Evolutionary conservation across 2,113 vertebrate species (phyloP).

Genomic region (Thamnaconus septentrionalis): DNA sequence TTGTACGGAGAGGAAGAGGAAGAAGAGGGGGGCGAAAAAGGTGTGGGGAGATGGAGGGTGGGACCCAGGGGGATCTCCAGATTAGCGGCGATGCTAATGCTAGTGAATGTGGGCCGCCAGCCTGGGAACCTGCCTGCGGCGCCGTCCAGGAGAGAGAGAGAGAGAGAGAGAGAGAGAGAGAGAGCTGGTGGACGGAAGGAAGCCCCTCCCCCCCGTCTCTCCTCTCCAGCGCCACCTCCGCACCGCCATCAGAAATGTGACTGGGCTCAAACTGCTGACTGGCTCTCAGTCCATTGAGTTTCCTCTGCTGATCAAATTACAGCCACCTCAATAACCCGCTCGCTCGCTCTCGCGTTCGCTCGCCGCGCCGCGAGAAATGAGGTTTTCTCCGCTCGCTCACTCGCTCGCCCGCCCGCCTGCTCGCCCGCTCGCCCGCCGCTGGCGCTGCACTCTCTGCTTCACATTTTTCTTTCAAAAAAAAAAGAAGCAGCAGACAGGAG

Average conservation of each 20-base stretch:
- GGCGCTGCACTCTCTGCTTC: conserved; percentile 36
- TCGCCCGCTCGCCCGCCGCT: conserved; percentile 60
- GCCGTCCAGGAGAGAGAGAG: conserved; percentile 23
- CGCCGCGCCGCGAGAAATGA: conserved; percentile 72
- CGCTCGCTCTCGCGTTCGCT: conserved; percentile 48
- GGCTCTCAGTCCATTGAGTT: conserved; percentile 78
- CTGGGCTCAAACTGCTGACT: conserved; percentile 75
- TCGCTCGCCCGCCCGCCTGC: conserved; percentile 48
- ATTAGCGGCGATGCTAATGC: conserved; percentile 54
- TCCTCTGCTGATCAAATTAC: conserved; percentile 81
- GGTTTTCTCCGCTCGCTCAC: conserved; percentile 68
- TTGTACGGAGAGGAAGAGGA: conserved; percentile 25
- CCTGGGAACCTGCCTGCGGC: conserved; percentile 53
- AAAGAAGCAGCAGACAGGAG: conserved; percentile 34
- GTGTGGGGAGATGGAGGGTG: conserved; percentile 33
- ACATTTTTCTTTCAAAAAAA: conserved; percentile 64
- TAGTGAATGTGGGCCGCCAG: conserved; percentile 43
- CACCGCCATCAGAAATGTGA: conserved; percentile 72
- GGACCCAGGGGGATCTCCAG: conserved; percentile 55
- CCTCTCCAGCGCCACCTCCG: conserved; percentile 46
- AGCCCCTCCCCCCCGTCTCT: conserved; percentile 1
- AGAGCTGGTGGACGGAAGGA: neutral
- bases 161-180: conserved; percentile 22
- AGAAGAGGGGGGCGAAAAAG: conserved; percentile 20
- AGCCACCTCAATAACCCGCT: conserved; percentile 79